These are phyloP conservation scores for Penelope pileata DNA, from an alignment of 2,113 vertebrate species.

Conservation along the genomic window DNA sequence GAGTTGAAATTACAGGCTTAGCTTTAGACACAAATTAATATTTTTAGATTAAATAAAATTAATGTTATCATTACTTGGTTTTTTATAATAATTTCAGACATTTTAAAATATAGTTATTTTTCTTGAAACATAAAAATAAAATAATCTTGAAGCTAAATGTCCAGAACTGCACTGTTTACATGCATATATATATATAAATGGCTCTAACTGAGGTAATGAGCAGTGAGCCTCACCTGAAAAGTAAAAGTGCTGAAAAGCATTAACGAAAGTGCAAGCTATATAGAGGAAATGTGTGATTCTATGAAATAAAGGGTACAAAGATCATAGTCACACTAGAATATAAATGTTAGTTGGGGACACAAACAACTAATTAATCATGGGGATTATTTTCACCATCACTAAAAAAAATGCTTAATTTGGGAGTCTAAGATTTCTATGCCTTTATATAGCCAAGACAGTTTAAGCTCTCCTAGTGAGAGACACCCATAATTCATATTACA, in stretches of 20 bases:
- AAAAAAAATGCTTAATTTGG: background rate
- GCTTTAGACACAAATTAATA: background rate
- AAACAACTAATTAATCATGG: rapidly evolving
- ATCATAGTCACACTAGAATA: background rate
- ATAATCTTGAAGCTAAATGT: background rate
- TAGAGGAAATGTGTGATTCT: background rate
- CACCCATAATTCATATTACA: background rate
- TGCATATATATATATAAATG: background rate
- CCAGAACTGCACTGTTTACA: background rate
- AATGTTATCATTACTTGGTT: background rate
- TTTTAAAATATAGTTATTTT: background rate
- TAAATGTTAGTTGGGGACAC: background rate
- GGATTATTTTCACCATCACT: background rate
- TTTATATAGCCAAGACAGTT: background rate
- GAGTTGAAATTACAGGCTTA: background rate
- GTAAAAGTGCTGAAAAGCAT: background rate
- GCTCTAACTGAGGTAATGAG: background rate
- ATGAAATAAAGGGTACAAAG: background rate
- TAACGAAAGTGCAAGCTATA: background rate
- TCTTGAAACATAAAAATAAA: background rate
- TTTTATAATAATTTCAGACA: background rate
- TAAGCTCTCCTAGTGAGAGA: background rate
- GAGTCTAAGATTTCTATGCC: background rate
- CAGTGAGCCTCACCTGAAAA: background rate
- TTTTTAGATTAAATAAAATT: background rate